A percentile compares a stretch with the other conserved stretches of the same genome.
These are phyloP conservation scores for Ivindomyrus marchei DNA, from an alignment of 2,113 vertebrate species.

Conservation along the genomic window DNA sequence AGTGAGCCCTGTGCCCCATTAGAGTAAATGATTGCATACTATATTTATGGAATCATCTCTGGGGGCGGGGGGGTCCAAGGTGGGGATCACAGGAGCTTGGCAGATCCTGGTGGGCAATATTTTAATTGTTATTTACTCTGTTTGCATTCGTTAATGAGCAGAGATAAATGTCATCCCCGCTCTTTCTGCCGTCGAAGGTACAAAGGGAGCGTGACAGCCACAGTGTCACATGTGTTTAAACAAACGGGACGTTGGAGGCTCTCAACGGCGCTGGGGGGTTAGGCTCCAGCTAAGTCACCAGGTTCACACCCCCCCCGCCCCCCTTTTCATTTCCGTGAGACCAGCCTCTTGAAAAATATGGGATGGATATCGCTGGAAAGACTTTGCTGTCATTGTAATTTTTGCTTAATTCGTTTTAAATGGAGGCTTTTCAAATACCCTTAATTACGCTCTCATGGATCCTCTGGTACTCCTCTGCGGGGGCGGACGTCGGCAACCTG, in stretches of 20 bases:
- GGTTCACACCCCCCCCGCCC: no score
- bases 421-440: constrained; percentile 14
- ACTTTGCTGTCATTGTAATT: constrained; percentile 1
- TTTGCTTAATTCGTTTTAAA: not conserved
- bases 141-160: not conserved
- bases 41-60: not conserved
- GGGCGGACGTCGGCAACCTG: constrained; percentile 12
- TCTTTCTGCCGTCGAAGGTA: not conserved
- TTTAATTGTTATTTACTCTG: not conserved
- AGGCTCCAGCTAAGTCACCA: not conserved
- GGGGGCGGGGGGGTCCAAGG: not conserved
- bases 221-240: not conserved
- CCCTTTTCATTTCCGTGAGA: not conserved
- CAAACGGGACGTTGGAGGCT: not conserved
- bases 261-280: not conserved
- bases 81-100: not conserved
- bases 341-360: constrained; percentile 6
- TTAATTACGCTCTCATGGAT: constrained; percentile 14
- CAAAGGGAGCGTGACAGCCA: not conserved
- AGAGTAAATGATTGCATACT: not conserved
- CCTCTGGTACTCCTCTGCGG: constrained; percentile 6
- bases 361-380: not conserved
- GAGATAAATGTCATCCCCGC: not conserved
- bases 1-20: not conserved
- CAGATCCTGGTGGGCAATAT: not conserved